Base-by-base conservation (phyloP, 1,140 invertebrate genomes). In the Panagrolaimus sp. region DNA sequence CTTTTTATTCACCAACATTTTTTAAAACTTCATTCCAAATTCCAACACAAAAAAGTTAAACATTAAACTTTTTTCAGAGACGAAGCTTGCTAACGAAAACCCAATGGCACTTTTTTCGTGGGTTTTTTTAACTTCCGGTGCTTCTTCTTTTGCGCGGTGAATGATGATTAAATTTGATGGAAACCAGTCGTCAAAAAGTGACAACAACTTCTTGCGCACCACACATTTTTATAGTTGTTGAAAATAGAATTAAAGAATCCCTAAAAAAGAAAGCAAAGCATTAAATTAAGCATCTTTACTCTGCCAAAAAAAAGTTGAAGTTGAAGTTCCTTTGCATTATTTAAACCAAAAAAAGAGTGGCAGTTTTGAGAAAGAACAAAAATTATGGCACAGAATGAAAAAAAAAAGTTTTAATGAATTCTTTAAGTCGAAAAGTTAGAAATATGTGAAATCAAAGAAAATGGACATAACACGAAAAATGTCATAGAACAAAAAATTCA, bases 181-280 rank as follows among this genome's bases (percentile, higher is more conserved):
- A 57, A 57, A 57, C 51, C 51, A 57, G 51, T 57, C n/a, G n/a
- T n/a, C 51, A 57, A 25, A 27, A 57, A 57, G 51, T 57, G 51
- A 20, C 51, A 57, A 20, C 51, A 57, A 57, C 31, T 38, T 57
- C n/a, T 27, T 57, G 51, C 51, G 51, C 51, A 57, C n/a, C n/a
- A n/a, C 20, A 27, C 51, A 57, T 25, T 25, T 20, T 57, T 27
- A n/a, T n/a, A n/a, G 27, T 9, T 27, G 51, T 27, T 57, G 51
- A 20, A 20, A 20, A 25, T 11, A 57, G 31, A 38, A 38, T 38
- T 38, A 38, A 38, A 38, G 31, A 38, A 2, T 38, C 31, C 7
- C 2, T 4, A 38, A 38, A 38, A 38, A 38, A 38, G 7, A 7
- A 38, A 38, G 31, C 13, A 57, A 57, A 27, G 51, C 51, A 57